A percentile compares a stretch with the other conserved stretches of the same genome.
These are phyloP conservation scores for Istiophorus platypterus DNA, from an alignment of 2,113 vertebrate species.

Conservation along the genomic window DNA sequence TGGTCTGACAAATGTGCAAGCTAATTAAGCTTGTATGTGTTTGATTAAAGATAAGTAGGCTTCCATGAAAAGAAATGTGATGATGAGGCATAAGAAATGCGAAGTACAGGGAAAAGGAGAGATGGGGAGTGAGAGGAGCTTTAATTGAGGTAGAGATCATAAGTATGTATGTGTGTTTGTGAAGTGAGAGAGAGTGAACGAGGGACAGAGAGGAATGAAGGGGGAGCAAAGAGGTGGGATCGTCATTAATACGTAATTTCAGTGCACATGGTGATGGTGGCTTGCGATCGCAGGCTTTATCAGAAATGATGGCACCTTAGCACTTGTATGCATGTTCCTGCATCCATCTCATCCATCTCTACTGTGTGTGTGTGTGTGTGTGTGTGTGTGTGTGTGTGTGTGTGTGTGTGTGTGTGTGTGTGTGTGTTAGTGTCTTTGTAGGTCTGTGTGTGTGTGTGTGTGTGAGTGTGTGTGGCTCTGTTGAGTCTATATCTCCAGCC, in stretches of 20 bases:
- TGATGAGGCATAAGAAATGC: slow-evolving; percentile 68
- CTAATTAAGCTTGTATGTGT: slow-evolving; percentile 81
- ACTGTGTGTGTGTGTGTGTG: slow-evolving; percentile 40
- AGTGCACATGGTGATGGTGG: slow-evolving; percentile 27
- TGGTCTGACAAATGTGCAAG: slow-evolving; percentile 74
- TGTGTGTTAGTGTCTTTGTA: background rate
- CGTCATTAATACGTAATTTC: slow-evolving; percentile 67
- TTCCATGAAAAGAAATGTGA: slow-evolving; percentile 74
- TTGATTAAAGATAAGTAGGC: slow-evolving; percentile 82
- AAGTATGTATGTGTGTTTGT: slow-evolving; percentile 30
- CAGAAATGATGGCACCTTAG: slow-evolving; percentile 3
- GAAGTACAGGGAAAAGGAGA: slow-evolving; percentile 14
- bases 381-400: slow-evolving; percentile 37
- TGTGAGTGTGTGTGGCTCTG: slow-evolving; percentile 50
- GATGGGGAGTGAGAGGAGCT: slow-evolving; percentile 11
- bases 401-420: slow-evolving; percentile 12
- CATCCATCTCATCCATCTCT: background rate
- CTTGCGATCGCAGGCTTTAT: slow-evolving; percentile 44
- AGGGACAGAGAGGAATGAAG: slow-evolving; percentile 18
- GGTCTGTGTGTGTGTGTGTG: slow-evolving; percentile 38
- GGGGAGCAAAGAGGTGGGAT: slow-evolving; percentile 6
- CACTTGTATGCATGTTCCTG: slow-evolving; percentile 6
- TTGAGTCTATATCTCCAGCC: slow-evolving; percentile 59
- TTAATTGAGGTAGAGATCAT: slow-evolving; percentile 73
- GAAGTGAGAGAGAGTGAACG: background rate